Evolutionary conservation across 2,797 vertebrate genomes (phyloP), one percentile per base, ranked within the genome.

Genomic region (Podarcis lilfordi): DNA sequence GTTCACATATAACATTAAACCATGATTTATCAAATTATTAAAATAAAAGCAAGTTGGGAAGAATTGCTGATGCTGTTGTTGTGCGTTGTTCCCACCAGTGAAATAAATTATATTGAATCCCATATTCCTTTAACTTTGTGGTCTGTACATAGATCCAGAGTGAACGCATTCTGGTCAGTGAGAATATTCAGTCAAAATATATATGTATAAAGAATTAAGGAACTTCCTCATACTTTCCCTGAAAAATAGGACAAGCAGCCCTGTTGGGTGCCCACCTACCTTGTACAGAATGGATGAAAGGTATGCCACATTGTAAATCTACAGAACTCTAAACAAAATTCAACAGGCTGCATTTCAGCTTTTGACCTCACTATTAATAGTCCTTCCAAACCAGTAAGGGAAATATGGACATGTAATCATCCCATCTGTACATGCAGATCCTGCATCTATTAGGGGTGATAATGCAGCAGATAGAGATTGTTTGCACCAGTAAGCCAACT

Each of bases 131-230:
- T 74, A 35, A 35, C 72, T 74, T 17, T 74, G 35, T 35, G 72
- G 72, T 23, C 72, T 74, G 13, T 37, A 37, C 35, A 17, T 13
- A 21, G 35, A 74, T 37, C 35, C 19, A 8, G 17, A 15, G 27
- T 74, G 8, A 15, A 74, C 72, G 1, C 17, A 21, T 74, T 74
- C 72, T 74, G 15, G 35, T 74, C 1, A 9, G 21, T 74, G 72
- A 37, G 25, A 32, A 74, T 35, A 35, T 19, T 74, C 72, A 74
- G 19, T 37, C 7, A 19, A 21, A 74, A 10, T 2, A 37, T 19
- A 35, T 37, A 74, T 35, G 19, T 32, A 37, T 86, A 89, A 91
- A 91, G 92, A 89, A 93, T 85, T 89, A 55, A 74, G 45, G 10
- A 23, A 29, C 21, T 55, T 74, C 11, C 32, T 40, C 78, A 23